Base-by-base conservation (phyloP, 1,140 invertebrate genomes). In the Ips typographus region DNA sequence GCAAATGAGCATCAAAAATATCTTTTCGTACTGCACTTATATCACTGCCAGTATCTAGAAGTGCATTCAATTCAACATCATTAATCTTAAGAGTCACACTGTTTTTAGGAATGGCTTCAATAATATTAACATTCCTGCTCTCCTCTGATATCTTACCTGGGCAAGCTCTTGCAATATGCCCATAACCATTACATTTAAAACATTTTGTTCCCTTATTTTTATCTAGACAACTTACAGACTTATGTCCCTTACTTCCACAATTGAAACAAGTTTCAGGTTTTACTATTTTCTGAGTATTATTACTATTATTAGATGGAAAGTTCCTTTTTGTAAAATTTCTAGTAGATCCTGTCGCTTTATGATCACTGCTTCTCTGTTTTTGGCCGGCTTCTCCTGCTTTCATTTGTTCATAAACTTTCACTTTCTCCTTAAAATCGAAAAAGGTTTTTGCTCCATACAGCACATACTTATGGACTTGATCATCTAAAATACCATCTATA, bases 401-500 rank as follows among this genome's bases (percentile, higher is more conserved):
- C 2, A 53, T 37, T 61, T 67, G 63, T 1, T 62, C 64, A 67
- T 66, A 69, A 7, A 41, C 38, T n/a, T 71, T 71, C n/a, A 72
- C 7, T 42, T 74, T 72, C 41, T 64, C 40, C 57, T 73, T 72
- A 44, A 73, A 61, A 59, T 72, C 68, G 2, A 2, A 2, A 44
- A 74, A 71, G 43, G 64, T 60, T 42, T 43, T 51, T 4, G 71
- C 67, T 49, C 68, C 63, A 60, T 72, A 74, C 3, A 72, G 47
- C 38, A 73, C 51, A 3, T 68, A 47, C 58, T 74, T 73, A 44
- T 67, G 44, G 8, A 8, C 6, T 36, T 44, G 37, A 7, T 68
- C 73, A 47, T 71, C 71, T 6, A 36, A 7, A 43, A 77, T 71
- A 2, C 72, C 75, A 5, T 78, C 72, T 37, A 77, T 74, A 2